phyloP scores from a whole-genome alignment of 2,888 invertebrate species.

The Drosophila nr. perissopoda region DNA sequence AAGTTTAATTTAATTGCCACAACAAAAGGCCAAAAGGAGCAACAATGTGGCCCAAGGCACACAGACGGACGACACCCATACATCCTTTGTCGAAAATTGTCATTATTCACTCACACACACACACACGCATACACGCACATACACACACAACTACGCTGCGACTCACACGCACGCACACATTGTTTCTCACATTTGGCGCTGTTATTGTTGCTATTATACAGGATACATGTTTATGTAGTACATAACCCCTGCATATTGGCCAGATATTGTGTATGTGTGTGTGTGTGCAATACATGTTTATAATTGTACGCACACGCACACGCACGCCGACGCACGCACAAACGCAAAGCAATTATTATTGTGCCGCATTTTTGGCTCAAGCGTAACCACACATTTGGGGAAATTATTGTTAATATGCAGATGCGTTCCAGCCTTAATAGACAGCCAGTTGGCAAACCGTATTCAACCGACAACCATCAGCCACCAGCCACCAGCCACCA shows the following conservation, averaged over 20 bases:
- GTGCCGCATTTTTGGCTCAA: conserved; percentile 68
- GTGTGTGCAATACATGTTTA: conserved; percentile 51
- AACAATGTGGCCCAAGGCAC: conserved; percentile 68
- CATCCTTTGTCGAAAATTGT: conserved; percentile 33
- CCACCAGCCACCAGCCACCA: neutral
- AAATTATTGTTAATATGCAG: conserved; percentile 80
- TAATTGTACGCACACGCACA: conserved; percentile 40
- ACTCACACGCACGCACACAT: neutral
- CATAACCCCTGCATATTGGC: conserved; percentile 46
- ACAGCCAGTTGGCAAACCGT: conserved; percentile 28
- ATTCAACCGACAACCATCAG: conserved; percentile 7
- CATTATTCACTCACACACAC: conserved; percentile 46
- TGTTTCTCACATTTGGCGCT: conserved; percentile 61
- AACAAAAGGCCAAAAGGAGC: conserved; percentile 71
- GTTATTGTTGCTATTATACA: conserved; percentile 50
- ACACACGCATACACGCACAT: neutral
- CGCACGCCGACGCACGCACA: conserved; percentile 11
- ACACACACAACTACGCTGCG: neutral
- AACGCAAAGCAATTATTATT: conserved; percentile 54
- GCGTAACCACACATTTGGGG: conserved; percentile 78
- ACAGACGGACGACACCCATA: conserved; percentile 20
- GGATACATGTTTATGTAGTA: conserved; percentile 39
- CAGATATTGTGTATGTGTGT: conserved; percentile 23
- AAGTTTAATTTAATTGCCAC: conserved; percentile 80
- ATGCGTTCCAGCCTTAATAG: conserved; percentile 60